Evolutionary conservation across 1,140 invertebrate genomes (phyloP), one percentile per base, ranked within the genome.

Genomic region (Babylonia areolata): DNA sequence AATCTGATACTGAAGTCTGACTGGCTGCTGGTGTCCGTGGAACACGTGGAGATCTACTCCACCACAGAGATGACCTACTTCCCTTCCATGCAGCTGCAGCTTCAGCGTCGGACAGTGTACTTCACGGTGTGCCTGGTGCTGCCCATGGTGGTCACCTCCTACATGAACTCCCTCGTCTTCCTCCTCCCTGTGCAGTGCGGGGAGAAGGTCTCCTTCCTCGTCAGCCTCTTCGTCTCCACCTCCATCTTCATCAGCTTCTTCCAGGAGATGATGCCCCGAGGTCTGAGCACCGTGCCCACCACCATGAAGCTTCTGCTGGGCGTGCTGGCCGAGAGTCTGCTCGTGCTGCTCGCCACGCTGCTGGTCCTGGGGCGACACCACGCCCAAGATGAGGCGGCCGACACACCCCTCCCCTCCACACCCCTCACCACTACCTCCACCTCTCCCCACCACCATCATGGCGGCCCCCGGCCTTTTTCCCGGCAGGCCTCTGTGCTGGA

Each of bases 271-370:
- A 84, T 71, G 58, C 82, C 82, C 9, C 64, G 82, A 20, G 64
- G 82, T 5, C 69, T 84, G 58, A 39, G 75, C 95, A 97, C 97
- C 95, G 94, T 95, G 89, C 95, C 95, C 71, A 92, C 95, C 77
- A 91, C 75, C 51, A 85, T 81, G 58, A 80, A 85, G 28, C 78
- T 85, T 0, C 84, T 85, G 51, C 33, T 85, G 35, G 78, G 77
- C 37, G 77, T 85, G 17, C 12, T 69, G 17, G 35, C 40, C 28
- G 40, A 85, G 37, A 79, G 84, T 40, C 54, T 79, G 28, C 54
- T 85, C 28, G 77, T 81, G 33, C 58, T 80, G 20, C 35, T 85
- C 17, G 77, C 54, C 84, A 85, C 84, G 3, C n/a, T 85, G 28
- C 9, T 85, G 33, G 51, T 78, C 84, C n/a, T 80, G 35, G 28